Percentiles rank a stretch among this genome's conserved stretches.
phyloP scores from a whole-genome alignment of 2,797 vertebrate species.

The Sebastes iracundus region DNA sequence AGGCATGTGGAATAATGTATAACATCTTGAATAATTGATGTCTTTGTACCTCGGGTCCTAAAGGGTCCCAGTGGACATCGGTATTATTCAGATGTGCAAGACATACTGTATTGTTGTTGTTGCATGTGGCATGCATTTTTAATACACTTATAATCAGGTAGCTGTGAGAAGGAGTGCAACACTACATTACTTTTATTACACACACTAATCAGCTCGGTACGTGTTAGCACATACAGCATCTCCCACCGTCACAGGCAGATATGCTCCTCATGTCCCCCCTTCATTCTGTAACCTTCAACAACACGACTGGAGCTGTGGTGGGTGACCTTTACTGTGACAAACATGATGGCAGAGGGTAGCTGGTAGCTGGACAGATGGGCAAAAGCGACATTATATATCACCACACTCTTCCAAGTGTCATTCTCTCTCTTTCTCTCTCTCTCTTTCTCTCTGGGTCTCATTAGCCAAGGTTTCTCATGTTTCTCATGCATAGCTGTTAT shows the following conservation, averaged over 20 bases:
- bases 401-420: conserved; percentile 11
- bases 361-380: conserved; percentile 60
- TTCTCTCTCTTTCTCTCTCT: not conserved
- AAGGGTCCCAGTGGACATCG: conserved; percentile 70
- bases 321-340: conserved; percentile 74
- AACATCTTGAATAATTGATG: conserved; percentile 84
- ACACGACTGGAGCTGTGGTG: conserved; percentile 42
- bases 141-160: conserved; percentile 63
- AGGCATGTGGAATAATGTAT: conserved; percentile 35
- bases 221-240: conserved; percentile 3
- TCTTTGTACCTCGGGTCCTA: conserved; percentile 61
- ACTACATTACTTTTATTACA: not conserved
- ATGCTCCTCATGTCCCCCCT: conserved; percentile 40
- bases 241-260: conserved; percentile 23
- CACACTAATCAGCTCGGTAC: conserved; percentile 30
- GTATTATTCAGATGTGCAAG: conserved; percentile 75
- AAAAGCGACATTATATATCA: conserved; percentile 46
- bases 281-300: conserved; percentile 63
- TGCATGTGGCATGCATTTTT: conserved; percentile 75
- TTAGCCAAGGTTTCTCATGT: conserved; percentile 35
- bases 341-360: conserved; percentile 52
- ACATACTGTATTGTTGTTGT: conserved; percentile 61
- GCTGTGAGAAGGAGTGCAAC: conserved; percentile 30
- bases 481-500: conserved; percentile 17
- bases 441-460: conserved; percentile 18